These are phyloP conservation scores for Apodemus speciosus DNA, from an alignment of 2,113 vertebrate species.

Conservation along the genomic window DNA sequence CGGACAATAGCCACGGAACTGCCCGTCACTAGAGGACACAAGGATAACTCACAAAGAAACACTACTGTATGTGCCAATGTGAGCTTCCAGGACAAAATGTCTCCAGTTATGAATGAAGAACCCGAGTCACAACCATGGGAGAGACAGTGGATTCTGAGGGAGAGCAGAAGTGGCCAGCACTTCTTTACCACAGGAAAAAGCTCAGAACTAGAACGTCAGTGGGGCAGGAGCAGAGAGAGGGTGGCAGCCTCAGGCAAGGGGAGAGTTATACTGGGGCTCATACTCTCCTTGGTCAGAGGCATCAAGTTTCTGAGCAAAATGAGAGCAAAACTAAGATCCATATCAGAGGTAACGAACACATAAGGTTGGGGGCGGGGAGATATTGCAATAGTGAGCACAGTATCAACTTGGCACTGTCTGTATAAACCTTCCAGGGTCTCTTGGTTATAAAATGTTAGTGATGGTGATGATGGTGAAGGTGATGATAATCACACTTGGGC, in stretches of 20 bases:
- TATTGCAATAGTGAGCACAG: background rate
- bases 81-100: background rate
- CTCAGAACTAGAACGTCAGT: background rate
- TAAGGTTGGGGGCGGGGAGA: background rate
- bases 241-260: rapidly evolving
- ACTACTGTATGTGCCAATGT: background rate
- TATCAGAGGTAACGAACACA: background rate
- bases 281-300: rapidly evolving
- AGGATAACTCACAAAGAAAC: background rate
- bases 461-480: background rate
- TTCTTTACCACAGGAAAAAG: background rate
- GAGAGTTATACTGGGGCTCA: rapidly evolving
- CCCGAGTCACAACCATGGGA: background rate
- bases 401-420: rapidly evolving
- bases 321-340: background rate
- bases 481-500: background rate
- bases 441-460: background rate
- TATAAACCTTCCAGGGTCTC: background rate
- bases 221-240: background rate
- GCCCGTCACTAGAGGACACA: background rate
- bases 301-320: background rate
- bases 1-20: background rate
- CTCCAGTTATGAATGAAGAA: background rate
- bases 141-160: background rate
- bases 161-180: background rate